Conservation (phyloP, 1,140 invertebrate species). For the Centruroides sculpturatus region DNA sequence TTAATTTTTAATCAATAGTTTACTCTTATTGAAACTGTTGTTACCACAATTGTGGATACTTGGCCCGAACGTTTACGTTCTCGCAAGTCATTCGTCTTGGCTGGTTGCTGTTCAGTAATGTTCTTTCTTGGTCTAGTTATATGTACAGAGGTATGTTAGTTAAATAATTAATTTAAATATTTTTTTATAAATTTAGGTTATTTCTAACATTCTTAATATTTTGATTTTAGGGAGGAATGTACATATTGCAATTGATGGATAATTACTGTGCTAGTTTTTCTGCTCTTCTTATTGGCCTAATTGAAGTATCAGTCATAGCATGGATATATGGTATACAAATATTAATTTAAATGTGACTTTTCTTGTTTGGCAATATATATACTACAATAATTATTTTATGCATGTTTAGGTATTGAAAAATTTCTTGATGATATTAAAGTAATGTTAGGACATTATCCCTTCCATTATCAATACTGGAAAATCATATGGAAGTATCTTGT, state of each 20-base stretch:
- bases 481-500: conserved; percentile 63
- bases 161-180: neutral
- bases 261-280: conserved; percentile 36
- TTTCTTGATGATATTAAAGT: conserved; percentile 55
- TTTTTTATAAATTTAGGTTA: neutral
- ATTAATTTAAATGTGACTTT: no score
- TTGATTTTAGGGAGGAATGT: conserved; percentile 33
- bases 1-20: conserved; percentile 22
- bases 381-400: no score
- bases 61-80: conserved; percentile 19
- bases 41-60: conserved; percentile 24
- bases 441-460: conserved; percentile 59
- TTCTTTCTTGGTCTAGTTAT: conserved; percentile 33
- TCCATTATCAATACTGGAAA: conserved; percentile 55
- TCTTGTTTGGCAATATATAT: no score
- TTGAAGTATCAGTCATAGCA: conserved; percentile 57
- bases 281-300: conserved; percentile 34
- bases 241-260: conserved; percentile 38
- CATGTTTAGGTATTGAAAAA: conserved; percentile 45
- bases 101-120: conserved; percentile 25
- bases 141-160: conserved; percentile 31
- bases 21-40: conserved; percentile 25
- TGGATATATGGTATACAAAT: conserved; percentile 49
- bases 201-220: neutral
- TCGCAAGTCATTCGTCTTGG: conserved; percentile 21